A percentile compares a stretch with the other conserved stretches of the same genome.
These are phyloP conservation scores for Dreissena rostriformis DNA, from an alignment of 1,140 invertebrate species.

Conservation along the genomic window DNA sequence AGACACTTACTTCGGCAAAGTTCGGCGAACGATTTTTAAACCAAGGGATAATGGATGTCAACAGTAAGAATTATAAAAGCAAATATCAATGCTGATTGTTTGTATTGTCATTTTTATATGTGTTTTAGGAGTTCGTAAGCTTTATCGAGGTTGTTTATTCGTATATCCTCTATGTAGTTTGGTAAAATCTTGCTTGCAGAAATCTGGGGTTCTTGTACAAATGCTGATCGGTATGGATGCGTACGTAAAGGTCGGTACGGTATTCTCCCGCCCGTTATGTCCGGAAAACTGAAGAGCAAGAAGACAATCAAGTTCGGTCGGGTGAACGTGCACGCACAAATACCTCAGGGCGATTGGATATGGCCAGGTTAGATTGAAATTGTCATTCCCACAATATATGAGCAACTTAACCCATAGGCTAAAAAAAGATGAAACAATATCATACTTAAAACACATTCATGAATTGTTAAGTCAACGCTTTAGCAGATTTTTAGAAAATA, in stretches of 20 bases:
- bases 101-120: no score
- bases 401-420: no score
- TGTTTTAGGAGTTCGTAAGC: no score
- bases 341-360: conserved; percentile 45
- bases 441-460: no score
- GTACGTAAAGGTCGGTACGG: conserved; percentile 52
- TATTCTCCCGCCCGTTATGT: conserved; percentile 75
- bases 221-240: conserved; percentile 64
- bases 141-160: no score
- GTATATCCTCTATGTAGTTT: background rate
- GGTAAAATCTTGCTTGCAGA: conserved; percentile 23
- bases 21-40: background rate
- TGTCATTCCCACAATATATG: no score
- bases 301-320: conserved; percentile 82
- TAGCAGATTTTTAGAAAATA: no score
- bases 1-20: conserved; percentile 82
- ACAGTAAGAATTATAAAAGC: background rate
- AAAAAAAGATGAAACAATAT: no score
- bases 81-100: no score
- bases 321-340: conserved; percentile 66
- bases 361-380: conserved; percentile 52
- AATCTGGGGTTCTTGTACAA: conserved; percentile 64
- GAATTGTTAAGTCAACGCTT: no score
- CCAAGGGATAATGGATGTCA: background rate
- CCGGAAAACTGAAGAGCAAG: conserved; percentile 86